These are phyloP conservation scores for Hemaris fuciformis DNA, from an alignment of 2,888 invertebrate genomes.

Conservation along the genomic window DNA sequence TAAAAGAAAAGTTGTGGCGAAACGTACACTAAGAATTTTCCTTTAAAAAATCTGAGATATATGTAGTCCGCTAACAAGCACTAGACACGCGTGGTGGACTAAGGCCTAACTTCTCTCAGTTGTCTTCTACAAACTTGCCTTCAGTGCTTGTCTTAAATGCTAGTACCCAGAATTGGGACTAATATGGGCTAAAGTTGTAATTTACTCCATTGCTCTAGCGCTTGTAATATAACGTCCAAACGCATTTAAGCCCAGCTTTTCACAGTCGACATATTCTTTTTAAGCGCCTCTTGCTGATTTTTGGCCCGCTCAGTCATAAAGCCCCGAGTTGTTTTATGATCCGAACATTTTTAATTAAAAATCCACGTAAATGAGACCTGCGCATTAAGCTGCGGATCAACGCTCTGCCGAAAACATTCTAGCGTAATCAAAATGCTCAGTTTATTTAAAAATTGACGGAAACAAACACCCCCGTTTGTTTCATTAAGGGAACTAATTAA, in stretches of 20 bases:
- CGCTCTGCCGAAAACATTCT: neutral
- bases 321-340: neutral
- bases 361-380: neutral
- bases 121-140: too few species aligned
- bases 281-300: neutral
- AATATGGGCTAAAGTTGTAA: neutral
- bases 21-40: too few species aligned
- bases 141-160: too few species aligned
- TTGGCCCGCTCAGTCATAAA: neutral
- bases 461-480: neutral
- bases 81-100: too few species aligned
- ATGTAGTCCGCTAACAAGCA: too few species aligned
- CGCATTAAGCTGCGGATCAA: neutral
- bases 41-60: too few species aligned
- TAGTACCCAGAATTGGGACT: too few species aligned
- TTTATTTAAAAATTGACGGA: neutral
- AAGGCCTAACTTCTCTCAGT: too few species aligned
- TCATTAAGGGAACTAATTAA: neutral
- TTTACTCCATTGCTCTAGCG: neutral
- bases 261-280: neutral
- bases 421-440: neutral
- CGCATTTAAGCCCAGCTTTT: neutral
- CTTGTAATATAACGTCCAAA: neutral
- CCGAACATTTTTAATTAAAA: constrained; percentile 4
- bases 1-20: too few species aligned